Evolutionary conservation across 2,797 vertebrate species (phyloP), one percentile per base, ranked within the genome.

Genomic region (Nothura maculosa): DNA sequence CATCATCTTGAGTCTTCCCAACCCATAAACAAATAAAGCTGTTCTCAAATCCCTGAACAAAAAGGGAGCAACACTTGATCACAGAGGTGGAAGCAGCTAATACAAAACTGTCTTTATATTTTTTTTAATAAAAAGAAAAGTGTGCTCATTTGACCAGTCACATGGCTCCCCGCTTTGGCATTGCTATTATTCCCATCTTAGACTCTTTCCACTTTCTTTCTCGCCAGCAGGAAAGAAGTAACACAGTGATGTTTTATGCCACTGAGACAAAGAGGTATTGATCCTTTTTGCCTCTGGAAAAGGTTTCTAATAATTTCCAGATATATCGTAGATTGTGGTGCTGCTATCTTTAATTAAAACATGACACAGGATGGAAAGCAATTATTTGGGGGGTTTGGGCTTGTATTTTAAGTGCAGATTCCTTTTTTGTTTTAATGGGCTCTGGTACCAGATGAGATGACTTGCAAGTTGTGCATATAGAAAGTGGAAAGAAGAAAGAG

Each of bases 291-390:
- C 96, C 96, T 97, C 96, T 97, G 94, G 95, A 97, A 98, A 96
- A 96, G 92, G 95, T 97, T 97, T 97, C 95, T 97, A 97, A 97
- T 97, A 97, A 98, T 98, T 97, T 97, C 86, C 91, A 97, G 96
- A 97, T 97, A 97, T 97, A 96, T 95, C 10, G 16, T 93, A 97
- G 95, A 97, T 97, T 96, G 87, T 92, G 72, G 78, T 63, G 75
- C 66, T 95, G 96, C 97, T 98, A 96, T 97, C 96, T 98, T 98
- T 98, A 98, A 98, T 97, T 98, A 98, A 97, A 98, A 97, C 97
- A 96, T 96, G 96, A 96, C 95, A 96, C 38, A 90, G 70, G 97
- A 97, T 84, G 87, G 91, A 97, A 97, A 95, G 75, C 96, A 97
- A 97, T 98, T 97, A 96, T 97, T 96, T 38, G 61, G 28, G 24